Evolutionary conservation across 2,888 invertebrate genomes (phyloP), one percentile per base, ranked within the genome.

Genomic region (Hyposoter dolosus): DNA sequence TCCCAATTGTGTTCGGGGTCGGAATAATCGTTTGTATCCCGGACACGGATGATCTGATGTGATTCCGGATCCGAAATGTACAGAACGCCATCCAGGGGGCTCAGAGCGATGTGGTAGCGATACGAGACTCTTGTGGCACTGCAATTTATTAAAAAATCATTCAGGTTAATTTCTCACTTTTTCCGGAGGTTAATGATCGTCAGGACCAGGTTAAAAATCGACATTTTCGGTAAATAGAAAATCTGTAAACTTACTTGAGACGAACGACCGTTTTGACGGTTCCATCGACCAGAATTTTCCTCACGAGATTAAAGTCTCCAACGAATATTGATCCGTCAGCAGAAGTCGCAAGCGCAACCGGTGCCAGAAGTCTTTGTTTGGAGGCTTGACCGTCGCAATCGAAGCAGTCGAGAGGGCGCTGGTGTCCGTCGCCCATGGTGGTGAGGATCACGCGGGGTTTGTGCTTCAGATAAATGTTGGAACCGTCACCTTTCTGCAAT

Each of bases 61-160:
- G 98, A 98, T 93, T 99, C 98, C 0, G 99, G 99, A 93, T 99
- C 98, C 0, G 99, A 99, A 90, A 99, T 98, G 95, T 98, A 99
- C 12, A 99, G 95, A 1, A 97, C 97, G 40, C 98, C 98, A 93
- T 99, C 99, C 17, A 99, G 95, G 0, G 99, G 99, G 90, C 98
- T 98, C 65, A 99, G 95, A 0, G 99, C 98, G 96, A 99, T 98
- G 95, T 99, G 99, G 94, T 99, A 99, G 81, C 99, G 97, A 94
- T 99, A 99, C 0, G 98, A 98, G 0, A 99, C 98, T 91, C 98
- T 96, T 0, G 98, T 98, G 32, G 98, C 98, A 93, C 99, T 98
- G 95, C 0, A 91, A 86, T 40, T 40, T 3, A 45, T 7, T 1
- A 17, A 15, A 19, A 35, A 2, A 81, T 17, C 65, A 28, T 76